Base-by-base conservation (phyloP, 2,113 vertebrate species). In the Pseudopodoces humilis region DNA sequence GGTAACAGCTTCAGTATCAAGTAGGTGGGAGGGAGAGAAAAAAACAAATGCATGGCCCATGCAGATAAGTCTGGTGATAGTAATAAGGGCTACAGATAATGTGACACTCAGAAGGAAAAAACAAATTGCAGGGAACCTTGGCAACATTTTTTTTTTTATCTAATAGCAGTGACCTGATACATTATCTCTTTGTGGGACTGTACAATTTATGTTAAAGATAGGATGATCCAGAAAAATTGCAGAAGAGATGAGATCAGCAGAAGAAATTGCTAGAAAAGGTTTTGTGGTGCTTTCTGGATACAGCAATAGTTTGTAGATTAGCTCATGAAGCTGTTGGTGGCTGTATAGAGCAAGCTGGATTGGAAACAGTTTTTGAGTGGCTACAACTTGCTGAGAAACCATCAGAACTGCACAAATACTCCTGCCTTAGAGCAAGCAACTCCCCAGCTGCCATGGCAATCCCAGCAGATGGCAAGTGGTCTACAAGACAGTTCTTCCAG, bases 61-160 rank as follows among this genome's bases (percentile, higher is more conserved):
- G 68, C 71, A 94, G 96, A 96, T 97, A 97, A 94, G 53, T 56
- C 41, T 79, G 70, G 93, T 93, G 96, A 96, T 84, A 95, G 47
- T 88, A 94, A 93, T 53, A 92, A 84, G 75, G 31, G 88, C 65
- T 58, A n/a, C 55, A 94, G 92, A 95, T 95, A 95, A 63, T 39
- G 31, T 85, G 83, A 95, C 95, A 88, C 39, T 59, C 65, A 81
- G 88, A 96, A 96, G 67, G 39, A 39, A 39, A 86, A 94, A 90
- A 84, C 52, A n/a, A 43, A 63, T 64, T 91, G 71, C 37, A 81
- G 79, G 72, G 28, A 94, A 82, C 23, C 12, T 6, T 69, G 23
- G 59, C 23, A 33, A 12, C 10, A 9, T 11, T 46, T 33, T 30
- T 46, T 72, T 53, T 53, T 78, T 21, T 19, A 20, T 82, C 35